Evolutionary conservation across 2,888 invertebrate species (phyloP), one percentile per base, ranked within the genome.

Genomic region (Melikaiella ostensackeni): DNA sequence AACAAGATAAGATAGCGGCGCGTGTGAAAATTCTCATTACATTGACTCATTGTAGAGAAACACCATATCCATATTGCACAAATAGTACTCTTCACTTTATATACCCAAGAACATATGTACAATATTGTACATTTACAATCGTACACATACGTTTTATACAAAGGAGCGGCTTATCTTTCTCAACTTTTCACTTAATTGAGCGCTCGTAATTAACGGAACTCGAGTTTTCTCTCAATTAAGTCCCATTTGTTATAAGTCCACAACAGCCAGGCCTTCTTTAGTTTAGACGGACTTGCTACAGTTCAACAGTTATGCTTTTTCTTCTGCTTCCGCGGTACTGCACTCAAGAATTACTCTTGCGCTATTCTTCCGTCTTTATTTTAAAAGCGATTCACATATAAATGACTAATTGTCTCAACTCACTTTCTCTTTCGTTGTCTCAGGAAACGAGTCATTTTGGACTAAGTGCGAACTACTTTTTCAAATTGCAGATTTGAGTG

Each of bases 191-290:
- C 59, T 59, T 59, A 59, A 59, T 59, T 59, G 27, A 13, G 13
- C 59, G 27, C 13, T 59, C 59, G 59, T 27, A 59, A 59, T 59
- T 59, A 59, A 59, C 59, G 59, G 59, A 27, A 59, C 59, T 27
- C 59, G 16, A 27, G 27, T 59, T 59, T 59, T 59, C 59, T 59
- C 59, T 59, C 59, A 59, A 59, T 59, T 59, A 59, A 59, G 27
- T 59, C 16, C 16, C 16, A 59, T 59, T 59, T 59, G 27, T 59
- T 27, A 27, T 59, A 59, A 24, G 16, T 59, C 59, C 59, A 59
- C 59, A 59, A 24, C 27, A 21, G 9, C n/a, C n/a, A 57, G 24
- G 59, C 59, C 59, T 59, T 59, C 59, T 27, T 59, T 27, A 13
- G 13, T 27, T 59, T 27, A 13, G 13, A 13, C 21, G 27, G 59